Evolutionary conservation across 92 coral and sea anemone genomes (phyloP).

Genomic region (Pocillopora meandrina): DNA sequence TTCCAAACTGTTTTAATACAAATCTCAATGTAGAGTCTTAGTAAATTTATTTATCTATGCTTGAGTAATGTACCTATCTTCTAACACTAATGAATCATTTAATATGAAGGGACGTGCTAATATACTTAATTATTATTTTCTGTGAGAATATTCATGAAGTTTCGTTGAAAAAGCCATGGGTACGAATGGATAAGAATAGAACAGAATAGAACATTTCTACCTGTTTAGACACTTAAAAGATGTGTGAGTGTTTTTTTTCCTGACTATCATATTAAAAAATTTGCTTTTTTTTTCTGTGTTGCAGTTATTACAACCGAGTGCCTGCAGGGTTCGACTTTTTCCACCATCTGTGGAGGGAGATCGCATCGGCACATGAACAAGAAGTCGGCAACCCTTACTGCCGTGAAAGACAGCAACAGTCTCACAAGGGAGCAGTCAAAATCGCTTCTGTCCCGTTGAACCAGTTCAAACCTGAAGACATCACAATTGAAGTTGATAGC

Average conservation of each 20-base stretch:
- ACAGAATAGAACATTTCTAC: too few species aligned
- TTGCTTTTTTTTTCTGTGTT: not conserved
- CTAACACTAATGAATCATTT: too few species aligned
- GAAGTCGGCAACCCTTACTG: not conserved
- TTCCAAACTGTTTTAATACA: not conserved
- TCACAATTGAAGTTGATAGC: conserved; percentile 47
- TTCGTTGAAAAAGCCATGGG: too few species aligned
- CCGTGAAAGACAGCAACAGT: not conserved
- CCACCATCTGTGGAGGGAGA: conserved; percentile 13
- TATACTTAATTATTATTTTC: too few species aligned
- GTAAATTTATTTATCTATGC: not conserved
- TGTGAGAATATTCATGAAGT: too few species aligned
- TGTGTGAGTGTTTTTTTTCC: too few species aligned
- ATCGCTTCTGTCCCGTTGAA: conserved; percentile 49
- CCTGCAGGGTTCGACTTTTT: not conserved
- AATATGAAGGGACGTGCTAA: too few species aligned
- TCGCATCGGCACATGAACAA: not conserved
- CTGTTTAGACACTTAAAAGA: too few species aligned
- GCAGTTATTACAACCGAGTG: not conserved
- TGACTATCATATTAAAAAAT: too few species aligned
- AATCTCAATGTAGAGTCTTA: too few species aligned
- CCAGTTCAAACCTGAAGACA: conserved; percentile 63
- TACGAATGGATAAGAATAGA: too few species aligned
- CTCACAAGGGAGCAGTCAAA: not conserved
- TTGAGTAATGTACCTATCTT: not conserved